Conservation (phyloP, 2,797 vertebrate species). For the Amblyopsis hoosieri region DNA sequence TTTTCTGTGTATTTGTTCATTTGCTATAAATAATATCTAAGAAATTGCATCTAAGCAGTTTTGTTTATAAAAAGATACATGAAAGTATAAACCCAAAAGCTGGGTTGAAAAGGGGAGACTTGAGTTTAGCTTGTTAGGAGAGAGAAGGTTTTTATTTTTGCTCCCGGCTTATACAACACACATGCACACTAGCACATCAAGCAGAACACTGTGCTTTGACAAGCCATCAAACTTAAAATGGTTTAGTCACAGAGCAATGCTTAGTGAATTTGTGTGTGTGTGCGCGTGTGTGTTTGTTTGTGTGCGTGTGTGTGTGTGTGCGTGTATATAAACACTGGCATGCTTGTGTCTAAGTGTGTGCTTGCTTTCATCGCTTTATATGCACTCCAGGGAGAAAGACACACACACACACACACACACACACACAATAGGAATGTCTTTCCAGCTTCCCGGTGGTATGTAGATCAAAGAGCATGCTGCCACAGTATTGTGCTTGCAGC, state of each 20-base stretch:
- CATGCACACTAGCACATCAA: conserved; percentile 23
- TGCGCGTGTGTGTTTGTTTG: conserved; percentile 1
- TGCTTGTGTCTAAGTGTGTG: conserved; percentile 9
- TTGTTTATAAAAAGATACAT: background rate
- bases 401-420: too few relatives aligned
- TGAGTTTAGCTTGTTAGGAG: background rate
- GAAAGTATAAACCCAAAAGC: background rate
- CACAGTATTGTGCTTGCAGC: background rate
- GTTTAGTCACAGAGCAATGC: conserved; percentile 17
- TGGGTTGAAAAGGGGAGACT: background rate
- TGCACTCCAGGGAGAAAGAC: too few relatives aligned
- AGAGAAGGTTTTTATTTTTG: conserved; percentile 11
- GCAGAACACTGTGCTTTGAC: conserved; percentile 7
- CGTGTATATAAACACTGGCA: background rate
- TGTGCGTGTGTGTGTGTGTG: background rate
- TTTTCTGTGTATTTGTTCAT: too few relatives aligned
- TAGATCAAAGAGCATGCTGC: background rate
- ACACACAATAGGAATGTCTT: too few relatives aligned
- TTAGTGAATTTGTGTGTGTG: background rate
- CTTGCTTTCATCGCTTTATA: background rate
- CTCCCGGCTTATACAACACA: conserved; percentile 24
- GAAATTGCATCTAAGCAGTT: too few relatives aligned
- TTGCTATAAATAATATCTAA: too few relatives aligned
- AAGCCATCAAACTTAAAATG: conserved; percentile 3
- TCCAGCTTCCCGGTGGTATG: background rate